phyloP scores from a whole-genome alignment of 2,888 invertebrate species.

The Eudemis profundana region DNA sequence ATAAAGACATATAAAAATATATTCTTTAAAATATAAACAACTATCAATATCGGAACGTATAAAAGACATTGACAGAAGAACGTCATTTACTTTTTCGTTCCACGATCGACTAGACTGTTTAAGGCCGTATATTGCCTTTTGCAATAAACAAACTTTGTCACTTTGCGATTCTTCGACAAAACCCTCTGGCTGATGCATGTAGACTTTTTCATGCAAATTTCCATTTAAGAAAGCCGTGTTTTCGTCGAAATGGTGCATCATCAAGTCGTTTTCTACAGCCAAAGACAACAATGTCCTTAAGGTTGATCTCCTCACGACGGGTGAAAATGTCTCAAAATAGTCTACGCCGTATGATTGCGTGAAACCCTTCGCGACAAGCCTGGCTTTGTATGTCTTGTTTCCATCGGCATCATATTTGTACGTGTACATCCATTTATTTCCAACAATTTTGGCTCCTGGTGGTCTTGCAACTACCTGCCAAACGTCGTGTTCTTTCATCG shows the following conservation, averaged over 20 bases:
- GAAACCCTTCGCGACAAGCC: no score
- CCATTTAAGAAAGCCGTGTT: constrained; percentile 41
- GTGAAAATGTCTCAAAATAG: constrained; percentile 40
- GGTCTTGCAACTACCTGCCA: neutral
- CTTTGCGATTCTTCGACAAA: no score
- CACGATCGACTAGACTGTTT: no score
- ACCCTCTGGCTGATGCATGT: constrained; percentile 21
- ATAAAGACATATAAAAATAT: no score
- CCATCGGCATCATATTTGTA: constrained; percentile 16
- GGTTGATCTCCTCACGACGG: constrained; percentile 30
- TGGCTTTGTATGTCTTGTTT: constrained; percentile 25
- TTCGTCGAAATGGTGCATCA: constrained; percentile 38
- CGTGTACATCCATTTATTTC: constrained; percentile 36
- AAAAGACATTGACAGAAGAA: no score
- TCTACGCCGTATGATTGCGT: constrained; percentile 28
- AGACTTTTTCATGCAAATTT: constrained; percentile 30
- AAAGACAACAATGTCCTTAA: constrained; percentile 34
- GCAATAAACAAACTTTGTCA: no score
- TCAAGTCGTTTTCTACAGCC: constrained; percentile 9
- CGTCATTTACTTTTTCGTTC: no score
- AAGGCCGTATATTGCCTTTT: no score
- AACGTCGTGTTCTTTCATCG: no score
- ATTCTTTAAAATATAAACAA: neutral
- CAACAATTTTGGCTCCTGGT: neutral
- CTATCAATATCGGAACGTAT: neutral